Conservation (phyloP, 2,797 vertebrate species). For the Rhabdophis nuchalis region DNA sequence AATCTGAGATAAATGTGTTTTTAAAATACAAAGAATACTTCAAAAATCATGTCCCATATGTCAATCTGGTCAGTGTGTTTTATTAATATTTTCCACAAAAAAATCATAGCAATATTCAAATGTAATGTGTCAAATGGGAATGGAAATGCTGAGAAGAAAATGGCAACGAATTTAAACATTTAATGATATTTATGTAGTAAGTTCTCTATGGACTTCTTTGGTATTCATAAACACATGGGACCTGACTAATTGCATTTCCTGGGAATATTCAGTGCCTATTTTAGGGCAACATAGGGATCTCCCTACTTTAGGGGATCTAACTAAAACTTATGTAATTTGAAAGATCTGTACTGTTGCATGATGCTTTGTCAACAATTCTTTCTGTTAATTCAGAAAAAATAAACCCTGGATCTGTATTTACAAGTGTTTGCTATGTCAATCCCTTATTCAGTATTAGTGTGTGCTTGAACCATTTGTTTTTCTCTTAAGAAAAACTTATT, state of each 20-base stretch:
- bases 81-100: neutral
- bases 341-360: neutral
- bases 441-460: conserved; percentile 4
- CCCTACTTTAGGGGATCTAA: neutral
- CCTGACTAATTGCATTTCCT: neutral
- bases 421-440: neutral
- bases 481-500: neutral
- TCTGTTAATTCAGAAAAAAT: neutral
- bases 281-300: too few relatives aligned
- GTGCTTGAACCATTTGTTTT: neutral
- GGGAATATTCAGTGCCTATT: neutral
- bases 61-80: neutral
- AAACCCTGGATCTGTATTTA: neutral
- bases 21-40: neutral
- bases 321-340: neutral
- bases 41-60: neutral
- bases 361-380: neutral
- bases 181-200: neutral
- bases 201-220: neutral
- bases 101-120: neutral
- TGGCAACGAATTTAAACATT: neutral
- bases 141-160: neutral
- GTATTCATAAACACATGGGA: neutral
- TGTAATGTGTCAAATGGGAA: neutral
- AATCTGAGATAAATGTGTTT: neutral